phyloP scores from a whole-genome alignment of 1,140 invertebrate genomes.

The Cydia strobilella region DNA sequence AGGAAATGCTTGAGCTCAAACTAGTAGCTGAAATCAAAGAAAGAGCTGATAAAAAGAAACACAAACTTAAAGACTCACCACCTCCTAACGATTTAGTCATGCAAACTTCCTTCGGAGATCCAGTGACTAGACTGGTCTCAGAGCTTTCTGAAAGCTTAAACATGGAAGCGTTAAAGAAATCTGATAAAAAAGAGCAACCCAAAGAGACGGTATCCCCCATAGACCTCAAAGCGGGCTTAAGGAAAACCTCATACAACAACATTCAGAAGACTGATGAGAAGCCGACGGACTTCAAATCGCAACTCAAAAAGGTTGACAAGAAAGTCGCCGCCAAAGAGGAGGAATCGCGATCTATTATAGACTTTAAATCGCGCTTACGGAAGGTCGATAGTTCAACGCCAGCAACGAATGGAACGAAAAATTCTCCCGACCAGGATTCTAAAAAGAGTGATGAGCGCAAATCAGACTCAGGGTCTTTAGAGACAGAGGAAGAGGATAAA shows the following conservation, averaged over 20 bases:
- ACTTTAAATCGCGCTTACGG: constrained; percentile 91
- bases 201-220: constrained; percentile 70
- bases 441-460: constrained; percentile 71
- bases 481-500: constrained; percentile 91
- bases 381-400: constrained; percentile 85
- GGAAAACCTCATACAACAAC: constrained; percentile 70
- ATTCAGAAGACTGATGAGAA: constrained; percentile 63
- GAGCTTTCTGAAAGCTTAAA: constrained; percentile 85
- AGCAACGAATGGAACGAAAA: constrained; percentile 71
- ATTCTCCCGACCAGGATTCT: constrained; percentile 67
- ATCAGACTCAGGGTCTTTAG: constrained; percentile 79
- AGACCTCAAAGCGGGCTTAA: constrained; percentile 79
- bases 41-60: constrained; percentile 84
- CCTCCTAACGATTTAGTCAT: constrained; percentile 62
- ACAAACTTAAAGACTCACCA: constrained; percentile 76
- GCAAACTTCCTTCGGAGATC: constrained; percentile 81
- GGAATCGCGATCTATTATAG: constrained; percentile 84
- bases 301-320: constrained; percentile 86
- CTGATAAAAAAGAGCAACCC: constrained; percentile 51
- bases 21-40: constrained; percentile 91
- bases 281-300: constrained; percentile 80
- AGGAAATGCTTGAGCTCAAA: constrained; percentile 90
- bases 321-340: constrained; percentile 77
- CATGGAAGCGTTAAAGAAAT: constrained; percentile 70
- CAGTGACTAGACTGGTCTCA: constrained; percentile 88